Evolutionary conservation across 2,888 invertebrate species (phyloP).

Genomic region (Antheraea yamamai): DNA sequence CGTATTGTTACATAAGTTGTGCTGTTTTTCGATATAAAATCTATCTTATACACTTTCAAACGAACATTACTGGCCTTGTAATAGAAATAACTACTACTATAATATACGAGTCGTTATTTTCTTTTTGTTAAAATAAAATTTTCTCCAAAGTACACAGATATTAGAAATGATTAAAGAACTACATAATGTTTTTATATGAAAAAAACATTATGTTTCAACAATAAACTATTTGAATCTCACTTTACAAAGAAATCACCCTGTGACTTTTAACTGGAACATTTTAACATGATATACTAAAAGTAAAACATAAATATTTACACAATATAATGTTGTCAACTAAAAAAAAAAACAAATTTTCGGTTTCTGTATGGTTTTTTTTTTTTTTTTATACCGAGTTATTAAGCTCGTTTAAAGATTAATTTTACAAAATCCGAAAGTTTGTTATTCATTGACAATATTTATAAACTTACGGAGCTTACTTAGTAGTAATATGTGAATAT

Average conservation of each 20-base stretch:
- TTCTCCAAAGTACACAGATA: neutral
- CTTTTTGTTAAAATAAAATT: neutral
- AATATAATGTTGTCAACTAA: neutral
- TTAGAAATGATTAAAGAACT: neutral
- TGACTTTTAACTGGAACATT: constrained; percentile 26
- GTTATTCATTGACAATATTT: neutral
- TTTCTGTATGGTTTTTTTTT: neutral
- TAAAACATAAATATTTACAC: constrained; percentile 13
- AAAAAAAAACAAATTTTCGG: neutral
- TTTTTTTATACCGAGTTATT: neutral
- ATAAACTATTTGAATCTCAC: constrained; percentile 51
- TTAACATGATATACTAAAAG: constrained; percentile 11
- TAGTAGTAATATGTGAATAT: neutral
- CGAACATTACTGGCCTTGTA: neutral
- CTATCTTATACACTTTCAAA: neutral
- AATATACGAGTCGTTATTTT: neutral
- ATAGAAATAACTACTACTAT: neutral
- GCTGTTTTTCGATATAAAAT: constrained; percentile 37
- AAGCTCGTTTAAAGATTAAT: neutral
- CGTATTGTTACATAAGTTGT: constrained; percentile 39
- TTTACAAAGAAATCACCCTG: constrained; percentile 55
- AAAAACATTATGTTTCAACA: constrained; percentile 24
- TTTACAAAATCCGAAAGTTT: neutral
- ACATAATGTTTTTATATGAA: constrained; percentile 18
- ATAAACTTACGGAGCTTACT: neutral